phyloP scores from a whole-genome alignment of 2,113 vertebrate species.

The Eclectus roratus region DNA sequence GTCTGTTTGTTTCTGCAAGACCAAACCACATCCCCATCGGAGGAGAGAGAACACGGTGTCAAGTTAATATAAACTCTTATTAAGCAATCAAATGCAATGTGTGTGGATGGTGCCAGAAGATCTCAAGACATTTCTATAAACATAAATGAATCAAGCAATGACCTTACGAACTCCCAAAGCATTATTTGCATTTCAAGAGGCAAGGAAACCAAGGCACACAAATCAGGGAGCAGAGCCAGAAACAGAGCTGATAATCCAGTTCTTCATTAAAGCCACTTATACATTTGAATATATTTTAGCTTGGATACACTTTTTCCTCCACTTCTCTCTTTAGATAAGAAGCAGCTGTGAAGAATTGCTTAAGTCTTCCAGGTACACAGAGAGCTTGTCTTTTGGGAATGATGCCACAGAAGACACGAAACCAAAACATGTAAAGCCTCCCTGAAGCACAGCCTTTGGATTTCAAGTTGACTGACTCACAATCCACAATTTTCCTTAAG shows the following conservation, averaged over 20 bases:
- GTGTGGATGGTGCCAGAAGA: constrained; percentile 46
- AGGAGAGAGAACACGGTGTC: constrained; percentile 35
- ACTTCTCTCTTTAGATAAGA: neutral
- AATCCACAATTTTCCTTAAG: neutral
- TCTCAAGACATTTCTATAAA: constrained; percentile 54
- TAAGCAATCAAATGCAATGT: constrained; percentile 49
- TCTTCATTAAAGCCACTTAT: constrained; percentile 25
- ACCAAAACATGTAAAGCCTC: neutral
- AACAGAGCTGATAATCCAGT: constrained; percentile 41
- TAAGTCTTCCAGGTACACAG: constrained; percentile 18
- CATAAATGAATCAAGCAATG: constrained; percentile 48
- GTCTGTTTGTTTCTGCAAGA: constrained; percentile 41
- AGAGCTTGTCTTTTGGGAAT: constrained; percentile 5
- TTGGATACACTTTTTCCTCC: neutral
- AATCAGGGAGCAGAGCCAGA: constrained; percentile 36
- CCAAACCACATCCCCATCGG: neutral
- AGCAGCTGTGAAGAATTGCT: constrained; percentile 10
- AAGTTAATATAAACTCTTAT: constrained; percentile 45
- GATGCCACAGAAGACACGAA: neutral
- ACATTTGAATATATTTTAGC: constrained; percentile 14
- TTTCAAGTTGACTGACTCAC: neutral
- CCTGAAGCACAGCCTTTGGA: constrained; percentile 12
- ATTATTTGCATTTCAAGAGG: constrained; percentile 58
- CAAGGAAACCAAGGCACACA: constrained; percentile 32
- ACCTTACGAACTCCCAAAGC: constrained; percentile 37